These are phyloP conservation scores for Tenrec ecaudatus DNA, from an alignment of 2,113 vertebrate genomes.

Conservation along the genomic window DNA sequence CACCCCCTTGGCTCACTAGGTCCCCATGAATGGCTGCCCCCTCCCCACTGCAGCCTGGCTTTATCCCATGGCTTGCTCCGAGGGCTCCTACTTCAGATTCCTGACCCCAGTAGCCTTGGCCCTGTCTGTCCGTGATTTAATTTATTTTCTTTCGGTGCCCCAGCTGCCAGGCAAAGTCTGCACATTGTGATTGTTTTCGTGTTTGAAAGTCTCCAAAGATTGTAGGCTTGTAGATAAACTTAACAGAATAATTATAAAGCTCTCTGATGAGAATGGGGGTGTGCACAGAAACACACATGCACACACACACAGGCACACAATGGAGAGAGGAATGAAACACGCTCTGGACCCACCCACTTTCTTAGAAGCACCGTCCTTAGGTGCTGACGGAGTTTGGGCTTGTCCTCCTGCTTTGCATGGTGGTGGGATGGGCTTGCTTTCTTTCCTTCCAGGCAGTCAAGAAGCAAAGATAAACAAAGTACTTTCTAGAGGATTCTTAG, in stretches of 20 bases:
- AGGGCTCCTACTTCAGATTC: conserved; percentile 12
- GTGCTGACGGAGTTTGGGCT: not conserved
- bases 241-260: not conserved
- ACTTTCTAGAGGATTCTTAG: no score
- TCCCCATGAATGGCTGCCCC: not conserved
- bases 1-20: not conserved
- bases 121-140: conserved; percentile 29
- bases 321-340: not conserved
- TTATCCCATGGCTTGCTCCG: not conserved
- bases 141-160: conserved; percentile 20
- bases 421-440: no score
- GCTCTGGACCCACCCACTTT: not conserved
- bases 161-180: conserved; percentile 8
- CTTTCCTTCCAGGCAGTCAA: no score
- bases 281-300: no score
- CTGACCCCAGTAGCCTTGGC: not conserved
- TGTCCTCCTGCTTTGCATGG: no score
- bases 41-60: not conserved
- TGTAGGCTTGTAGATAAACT: conserved; percentile 42
- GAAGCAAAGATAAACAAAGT: no score
- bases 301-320: not conserved
- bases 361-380: conserved; percentile 36
- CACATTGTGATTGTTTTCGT: conserved; percentile 51
- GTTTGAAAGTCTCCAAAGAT: conserved; percentile 56
- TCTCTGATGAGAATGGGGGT: not conserved